A percentile compares a stretch with the other conserved stretches of the same genome.
Evolutionary conservation across 2,797 vertebrate species (phyloP).

Genomic region (Falco novaeseelandiae): DNA sequence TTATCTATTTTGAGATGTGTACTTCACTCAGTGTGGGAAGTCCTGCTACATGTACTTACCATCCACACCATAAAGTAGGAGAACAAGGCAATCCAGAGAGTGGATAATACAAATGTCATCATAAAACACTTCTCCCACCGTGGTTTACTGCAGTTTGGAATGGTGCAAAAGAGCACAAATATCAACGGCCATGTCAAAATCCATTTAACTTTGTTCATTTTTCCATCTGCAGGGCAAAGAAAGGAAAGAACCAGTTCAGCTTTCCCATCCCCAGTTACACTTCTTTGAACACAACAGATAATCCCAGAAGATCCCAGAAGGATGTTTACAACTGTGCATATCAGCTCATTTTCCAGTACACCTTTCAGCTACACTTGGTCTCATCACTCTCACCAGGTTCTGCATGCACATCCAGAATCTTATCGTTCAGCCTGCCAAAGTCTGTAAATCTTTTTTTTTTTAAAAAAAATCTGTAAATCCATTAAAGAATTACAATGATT

Average conservation of each 20-base stretch:
- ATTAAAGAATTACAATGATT: neutral
- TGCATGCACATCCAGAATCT: neutral
- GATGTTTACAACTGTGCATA: neutral
- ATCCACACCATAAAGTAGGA: constrained; percentile 99
- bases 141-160: constrained; percentile 93
- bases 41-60: constrained; percentile 79
- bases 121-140: constrained; percentile 96
- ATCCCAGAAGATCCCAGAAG: neutral
- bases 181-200: constrained; percentile 92
- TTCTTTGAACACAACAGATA: neutral
- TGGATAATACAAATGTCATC: constrained; percentile 92
- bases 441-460: neutral
- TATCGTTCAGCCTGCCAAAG: neutral
- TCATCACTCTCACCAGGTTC: neutral
- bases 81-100: constrained; percentile 95
- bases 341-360: neutral
- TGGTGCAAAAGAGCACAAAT: constrained; percentile 84
- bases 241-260: neutral
- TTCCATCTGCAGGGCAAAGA: constrained; percentile 68
- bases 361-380: neutral
- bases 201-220: constrained; percentile 89
- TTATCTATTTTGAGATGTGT: neutral
- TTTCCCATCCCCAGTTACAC: neutral
- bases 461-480: neutral
- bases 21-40: neutral